Evolutionary conservation across 2,113 vertebrate genomes (phyloP).

Genomic region (Atlantisia rogersi): DNA sequence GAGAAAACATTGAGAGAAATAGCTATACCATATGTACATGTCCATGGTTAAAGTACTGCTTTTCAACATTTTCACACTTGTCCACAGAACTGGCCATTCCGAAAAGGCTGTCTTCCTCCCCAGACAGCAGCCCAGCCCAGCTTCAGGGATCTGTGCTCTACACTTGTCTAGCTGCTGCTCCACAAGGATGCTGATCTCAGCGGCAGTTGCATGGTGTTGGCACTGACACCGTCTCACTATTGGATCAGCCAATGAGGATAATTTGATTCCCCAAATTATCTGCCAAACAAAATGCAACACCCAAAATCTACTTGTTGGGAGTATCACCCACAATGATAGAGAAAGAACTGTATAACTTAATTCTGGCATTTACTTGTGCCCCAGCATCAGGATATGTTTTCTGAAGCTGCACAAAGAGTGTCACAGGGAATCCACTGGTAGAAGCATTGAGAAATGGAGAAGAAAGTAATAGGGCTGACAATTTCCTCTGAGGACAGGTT

Average conservation of each 20-base stretch:
- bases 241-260: neutral
- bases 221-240: neutral
- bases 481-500: neutral
- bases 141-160: accelerated
- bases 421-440: neutral
- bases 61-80: neutral
- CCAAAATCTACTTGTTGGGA: neutral
- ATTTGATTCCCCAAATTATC: neutral
- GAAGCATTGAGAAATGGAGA: neutral
- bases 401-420: neutral
- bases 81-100: neutral
- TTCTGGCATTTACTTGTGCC: neutral
- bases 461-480: neutral
- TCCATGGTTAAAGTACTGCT: neutral
- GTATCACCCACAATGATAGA: neutral
- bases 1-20: neutral
- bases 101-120: neutral
- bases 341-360: neutral
- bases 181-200: neutral
- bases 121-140: neutral
- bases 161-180: neutral
- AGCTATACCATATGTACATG: neutral
- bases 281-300: neutral
- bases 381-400: neutral
- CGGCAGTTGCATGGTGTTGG: neutral